phyloP scores from a whole-genome alignment of 2,797 vertebrate species.

The Molossus molossus region DNA sequence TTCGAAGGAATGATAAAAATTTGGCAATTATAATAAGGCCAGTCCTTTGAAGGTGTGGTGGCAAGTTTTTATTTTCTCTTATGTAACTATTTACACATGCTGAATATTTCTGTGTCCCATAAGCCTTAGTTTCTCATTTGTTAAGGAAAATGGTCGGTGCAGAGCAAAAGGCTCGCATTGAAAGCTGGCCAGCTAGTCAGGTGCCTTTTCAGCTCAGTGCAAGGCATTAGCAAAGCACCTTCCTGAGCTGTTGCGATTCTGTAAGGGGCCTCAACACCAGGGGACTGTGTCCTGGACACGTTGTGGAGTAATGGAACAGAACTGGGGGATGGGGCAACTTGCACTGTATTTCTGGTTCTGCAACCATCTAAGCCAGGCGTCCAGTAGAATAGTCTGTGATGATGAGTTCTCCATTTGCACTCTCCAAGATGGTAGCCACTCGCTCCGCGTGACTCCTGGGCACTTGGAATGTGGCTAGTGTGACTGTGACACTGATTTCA shows the following conservation, averaged over 20 bases:
- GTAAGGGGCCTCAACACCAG: not conserved
- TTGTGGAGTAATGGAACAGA: not conserved
- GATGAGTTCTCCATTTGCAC: not conserved
- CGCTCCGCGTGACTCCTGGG: not conserved
- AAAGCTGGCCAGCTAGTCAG: not conserved
- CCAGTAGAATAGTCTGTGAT: not conserved
- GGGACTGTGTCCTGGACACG: not conserved
- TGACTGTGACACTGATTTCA: not conserved
- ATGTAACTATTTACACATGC: slow-evolving; percentile 82
- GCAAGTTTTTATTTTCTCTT: slow-evolving; percentile 81
- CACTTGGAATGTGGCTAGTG: not conserved
- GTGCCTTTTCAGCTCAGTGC: not conserved
- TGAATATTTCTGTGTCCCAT: slow-evolving; percentile 61
- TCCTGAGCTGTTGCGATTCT: not conserved
- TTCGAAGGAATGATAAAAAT: slow-evolving; percentile 85
- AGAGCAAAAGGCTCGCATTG: not conserved
- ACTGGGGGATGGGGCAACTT: not conserved
- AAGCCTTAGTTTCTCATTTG: slow-evolving; percentile 63
- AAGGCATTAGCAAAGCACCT: not conserved
- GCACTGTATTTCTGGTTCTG: not conserved
- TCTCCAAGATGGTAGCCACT: not conserved
- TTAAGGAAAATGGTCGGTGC: slow-evolving; percentile 50
- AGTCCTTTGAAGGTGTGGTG: slow-evolving; percentile 83
- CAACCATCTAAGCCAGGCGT: not conserved
- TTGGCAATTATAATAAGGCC: slow-evolving; percentile 73